Percentiles rank a stretch among this genome's conserved stretches.
Evolutionary conservation across 2,113 vertebrate species (phyloP).

Genomic region (Nibea albiflora): DNA sequence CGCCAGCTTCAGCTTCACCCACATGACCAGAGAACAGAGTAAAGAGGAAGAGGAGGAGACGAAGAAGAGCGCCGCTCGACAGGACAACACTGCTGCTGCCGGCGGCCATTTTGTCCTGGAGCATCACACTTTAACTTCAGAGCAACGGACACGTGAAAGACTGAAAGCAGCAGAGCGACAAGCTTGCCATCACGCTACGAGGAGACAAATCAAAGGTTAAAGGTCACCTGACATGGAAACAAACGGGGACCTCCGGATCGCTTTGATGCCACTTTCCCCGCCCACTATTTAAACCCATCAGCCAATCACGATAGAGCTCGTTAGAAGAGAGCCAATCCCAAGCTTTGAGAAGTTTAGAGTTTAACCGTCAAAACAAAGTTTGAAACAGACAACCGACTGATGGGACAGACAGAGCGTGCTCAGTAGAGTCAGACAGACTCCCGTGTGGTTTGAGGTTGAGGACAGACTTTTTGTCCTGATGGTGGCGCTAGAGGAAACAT

Average conservation of each 20-base stretch:
- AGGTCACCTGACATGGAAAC: constrained; percentile 32
- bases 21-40: constrained; percentile 24
- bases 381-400: background rate
- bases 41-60: background rate
- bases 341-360: background rate
- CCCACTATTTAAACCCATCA: background rate
- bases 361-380: background rate
- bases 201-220: no score
- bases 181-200: background rate
- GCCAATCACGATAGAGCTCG: constrained; percentile 5
- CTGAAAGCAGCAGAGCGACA: constrained; percentile 9
- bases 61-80: background rate
- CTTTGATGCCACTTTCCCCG: no score
- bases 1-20: constrained; percentile 49
- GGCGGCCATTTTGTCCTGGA: background rate
- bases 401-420: no score
- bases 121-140: background rate
- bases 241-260: no score
- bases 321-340: no score
- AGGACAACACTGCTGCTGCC: background rate
- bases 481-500: background rate
- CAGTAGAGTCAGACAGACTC: background rate
- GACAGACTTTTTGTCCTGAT: background rate
- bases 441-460: no score
- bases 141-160: background rate